Percentiles rank a stretch among this genome's conserved stretches.
Evolutionary conservation across 2,888 invertebrate species (phyloP).

Genomic region (Tubulanus polymorphus): DNA sequence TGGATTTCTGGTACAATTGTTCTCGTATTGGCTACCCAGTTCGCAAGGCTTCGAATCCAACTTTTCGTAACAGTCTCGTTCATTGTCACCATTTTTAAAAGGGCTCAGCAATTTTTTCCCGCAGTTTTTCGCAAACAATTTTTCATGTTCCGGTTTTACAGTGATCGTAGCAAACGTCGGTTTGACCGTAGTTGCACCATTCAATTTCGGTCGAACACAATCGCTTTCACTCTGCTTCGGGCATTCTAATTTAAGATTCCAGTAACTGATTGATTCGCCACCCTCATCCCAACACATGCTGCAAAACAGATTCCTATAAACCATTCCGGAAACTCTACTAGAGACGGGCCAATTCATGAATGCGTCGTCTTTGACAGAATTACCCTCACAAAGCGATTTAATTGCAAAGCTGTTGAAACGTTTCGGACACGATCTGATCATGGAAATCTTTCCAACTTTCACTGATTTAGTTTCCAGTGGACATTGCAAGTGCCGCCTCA

Average conservation of each 20-base stretch:
- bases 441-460: neutral
- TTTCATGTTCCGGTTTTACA: too few species aligned
- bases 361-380: neutral
- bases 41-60: too few species aligned
- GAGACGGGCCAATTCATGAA: neutral
- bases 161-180: too few species aligned
- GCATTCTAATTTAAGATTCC: neutral
- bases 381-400: neutral
- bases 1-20: too few species aligned
- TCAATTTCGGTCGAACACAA: too few species aligned
- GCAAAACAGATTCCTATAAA: neutral
- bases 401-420: neutral
- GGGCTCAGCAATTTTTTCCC: too few species aligned
- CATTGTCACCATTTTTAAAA: too few species aligned
- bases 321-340: neutral
- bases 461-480: neutral
- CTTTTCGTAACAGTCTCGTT: too few species aligned
- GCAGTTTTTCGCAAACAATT: too few species aligned
- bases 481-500: neutral
- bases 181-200: too few species aligned
- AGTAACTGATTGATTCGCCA: neutral
- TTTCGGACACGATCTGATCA: neutral
- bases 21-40: too few species aligned
- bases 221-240: neutral
- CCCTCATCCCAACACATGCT: neutral